Evolutionary conservation across 2,888 invertebrate species (phyloP).

Genomic region (Drosophila antonietae): DNA sequence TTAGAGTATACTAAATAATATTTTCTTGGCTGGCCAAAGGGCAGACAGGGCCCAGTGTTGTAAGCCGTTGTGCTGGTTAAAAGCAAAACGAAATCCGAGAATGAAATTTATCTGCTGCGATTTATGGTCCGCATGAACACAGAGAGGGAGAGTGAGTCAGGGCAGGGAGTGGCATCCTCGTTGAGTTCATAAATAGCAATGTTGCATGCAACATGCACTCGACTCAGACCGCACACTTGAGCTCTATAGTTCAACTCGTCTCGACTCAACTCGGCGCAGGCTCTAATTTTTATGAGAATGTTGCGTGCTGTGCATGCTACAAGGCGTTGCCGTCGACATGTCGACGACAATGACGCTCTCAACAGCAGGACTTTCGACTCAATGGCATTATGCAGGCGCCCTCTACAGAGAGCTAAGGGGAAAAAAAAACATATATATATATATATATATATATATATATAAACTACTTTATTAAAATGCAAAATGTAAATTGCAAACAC

Average conservation of each 20-base stretch:
- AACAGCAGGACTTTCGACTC: slow-evolving; percentile 24
- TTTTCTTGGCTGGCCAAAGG: slow-evolving; percentile 57
- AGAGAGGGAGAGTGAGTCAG: slow-evolving; percentile 6
- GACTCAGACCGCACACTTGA: slow-evolving; percentile 41
- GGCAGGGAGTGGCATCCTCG: slow-evolving; percentile 53
- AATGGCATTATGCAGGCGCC: slow-evolving; percentile 36
- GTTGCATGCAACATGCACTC: slow-evolving; percentile 76
- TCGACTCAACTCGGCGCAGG: slow-evolving; percentile 43
- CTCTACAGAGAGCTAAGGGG: slow-evolving; percentile 36
- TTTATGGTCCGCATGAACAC: slow-evolving; percentile 53
- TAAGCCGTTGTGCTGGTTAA: slow-evolving; percentile 24
- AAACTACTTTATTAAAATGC: slow-evolving; percentile 60
- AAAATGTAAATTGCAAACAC: slow-evolving; percentile 37
- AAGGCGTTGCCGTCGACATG: slow-evolving; percentile 69
- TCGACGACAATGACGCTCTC: slow-evolving; percentile 52
- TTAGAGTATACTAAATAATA: slow-evolving; percentile 52
- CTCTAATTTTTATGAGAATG: slow-evolving; percentile 79
- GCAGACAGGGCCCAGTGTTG: slow-evolving; percentile 39
- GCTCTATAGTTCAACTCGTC: slow-evolving; percentile 27
- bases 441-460: slow-evolving; percentile 37
- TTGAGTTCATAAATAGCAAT: slow-evolving; percentile 79
- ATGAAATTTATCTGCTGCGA: slow-evolving; percentile 77
- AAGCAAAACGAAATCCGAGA: slow-evolving; percentile 62
- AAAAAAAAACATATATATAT: background rate
- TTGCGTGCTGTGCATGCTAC: slow-evolving; percentile 72